Conservation (phyloP, 2,888 invertebrate genomes). For the Automeris io region DNA sequence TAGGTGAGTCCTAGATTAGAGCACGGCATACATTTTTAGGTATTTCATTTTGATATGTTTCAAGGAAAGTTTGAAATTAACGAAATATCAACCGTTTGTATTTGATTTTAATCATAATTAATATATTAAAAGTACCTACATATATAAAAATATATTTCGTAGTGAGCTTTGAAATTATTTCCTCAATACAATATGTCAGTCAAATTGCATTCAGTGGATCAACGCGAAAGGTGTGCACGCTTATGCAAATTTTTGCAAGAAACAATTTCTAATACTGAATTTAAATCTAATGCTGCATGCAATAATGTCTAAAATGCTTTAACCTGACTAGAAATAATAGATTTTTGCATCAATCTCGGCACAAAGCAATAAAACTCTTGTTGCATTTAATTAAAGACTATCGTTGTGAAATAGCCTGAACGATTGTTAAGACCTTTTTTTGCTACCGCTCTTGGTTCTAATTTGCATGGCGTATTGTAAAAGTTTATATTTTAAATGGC, state of each 20-base stretch:
- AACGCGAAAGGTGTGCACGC: conserved; percentile 63
- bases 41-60: no score
- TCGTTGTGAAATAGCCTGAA: conserved; percentile 21
- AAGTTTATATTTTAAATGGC: conserved; percentile 71
- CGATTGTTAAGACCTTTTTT: conserved; percentile 32
- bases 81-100: no score
- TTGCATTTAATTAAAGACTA: conserved; percentile 28
- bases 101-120: no score
- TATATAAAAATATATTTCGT: conserved; percentile 16
- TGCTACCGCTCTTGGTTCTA: conserved; percentile 37
- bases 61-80: no score
- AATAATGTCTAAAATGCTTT: neutral
- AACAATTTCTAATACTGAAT: neutral
- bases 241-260: conserved; percentile 63
- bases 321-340: conserved; percentile 31
- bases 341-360: conserved; percentile 16
- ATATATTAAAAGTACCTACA: conserved; percentile 27
- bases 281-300: neutral
- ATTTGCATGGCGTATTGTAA: conserved; percentile 74
- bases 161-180: conserved; percentile 27
- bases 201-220: conserved; percentile 69
- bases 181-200: conserved; percentile 58
- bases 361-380: conserved; percentile 33
- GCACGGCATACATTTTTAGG: no score
- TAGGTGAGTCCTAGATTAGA: no score